Base-by-base conservation (phyloP, 2,797 vertebrate genomes). In the Chelon auratus region DNA sequence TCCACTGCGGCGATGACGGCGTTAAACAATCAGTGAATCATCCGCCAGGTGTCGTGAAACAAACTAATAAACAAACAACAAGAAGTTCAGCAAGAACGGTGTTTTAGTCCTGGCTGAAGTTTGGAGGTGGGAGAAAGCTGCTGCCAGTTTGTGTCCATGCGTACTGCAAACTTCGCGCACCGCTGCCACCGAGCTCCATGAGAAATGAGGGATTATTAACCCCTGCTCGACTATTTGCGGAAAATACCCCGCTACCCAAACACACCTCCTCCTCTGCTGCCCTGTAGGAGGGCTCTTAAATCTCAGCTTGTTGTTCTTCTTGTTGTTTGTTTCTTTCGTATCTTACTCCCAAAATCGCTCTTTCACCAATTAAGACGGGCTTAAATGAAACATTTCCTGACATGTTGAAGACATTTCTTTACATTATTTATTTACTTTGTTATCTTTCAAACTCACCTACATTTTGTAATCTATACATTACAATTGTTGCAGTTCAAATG, bases 151-250 rank as follows among this genome's bases (percentile, higher is more conserved):
- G 79, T 68, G 60, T 68, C 69, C 58, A 36, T 30, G 59, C 77
- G 81, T 42, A 64, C 85, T 89, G 90, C 79, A 91, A 78, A 91
- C 86, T 89, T 92, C 83, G 36, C 91, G 51, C 51, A 80, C 72
- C 80, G 73, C 72, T 83, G 89, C 86, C 81, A 90, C 75, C 48
- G 51, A 75, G 68, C 69, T 74, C 56, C 62, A 50, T 3, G 62
- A 88, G 80, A 84, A 84, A 82, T 74, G 84, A 83, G 53, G 72
- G 57, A 71, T 77, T 80, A 69, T 87, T 90, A 88, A 91, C 88
- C 86, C 79, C 61, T 84, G 81, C 83, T 75, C 65, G n/a, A 60
- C 69, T 72, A 37, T 72, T 71, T 60, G 30, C 13, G 56, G 52
- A 37, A 81, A 84, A 71, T 12, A 63, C 45, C 47, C n/a, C 37